phyloP scores from a whole-genome alignment of 37 sponge, comb jelly and placozoan genomes.

The Petrosia ficiformis region DNA sequence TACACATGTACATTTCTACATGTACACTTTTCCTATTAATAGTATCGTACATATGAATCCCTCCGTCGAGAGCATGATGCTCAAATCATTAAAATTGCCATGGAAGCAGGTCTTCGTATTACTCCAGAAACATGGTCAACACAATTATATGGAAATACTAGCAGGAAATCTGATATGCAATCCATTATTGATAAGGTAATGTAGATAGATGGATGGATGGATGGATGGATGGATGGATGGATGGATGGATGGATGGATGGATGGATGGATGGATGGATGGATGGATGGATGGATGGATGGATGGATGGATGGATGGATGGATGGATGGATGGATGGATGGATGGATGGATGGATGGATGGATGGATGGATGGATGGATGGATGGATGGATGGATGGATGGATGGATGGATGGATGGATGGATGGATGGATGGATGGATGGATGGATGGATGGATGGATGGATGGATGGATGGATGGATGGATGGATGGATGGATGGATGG shows the following conservation, averaged over 20 bases:
- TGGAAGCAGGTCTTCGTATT: constrained; percentile 92
- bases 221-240: background rate
- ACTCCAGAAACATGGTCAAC: constrained; percentile 93
- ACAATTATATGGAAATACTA: constrained; percentile 82
- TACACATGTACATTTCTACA: background rate
- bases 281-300: background rate
- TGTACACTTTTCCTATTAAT: background rate
- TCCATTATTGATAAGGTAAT: constrained; percentile 95
- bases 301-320: background rate
- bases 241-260: background rate
- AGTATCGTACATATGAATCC: constrained; percentile 83
- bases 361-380: background rate
- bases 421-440: too few species aligned
- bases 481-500: too few species aligned
- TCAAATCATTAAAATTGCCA: constrained; percentile 93
- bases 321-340: background rate
- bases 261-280: background rate
- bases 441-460: too few species aligned
- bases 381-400: background rate
- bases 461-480: too few species aligned
- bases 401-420: constrained; percentile 8
- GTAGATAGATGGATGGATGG: background rate
- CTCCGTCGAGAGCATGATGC: constrained; percentile 91
- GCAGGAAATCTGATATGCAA: constrained; percentile 96
- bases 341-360: background rate